These are phyloP conservation scores for Mizuhopecten yessoensis DNA, from an alignment of 1,140 invertebrate species.

Conservation along the genomic window DNA sequence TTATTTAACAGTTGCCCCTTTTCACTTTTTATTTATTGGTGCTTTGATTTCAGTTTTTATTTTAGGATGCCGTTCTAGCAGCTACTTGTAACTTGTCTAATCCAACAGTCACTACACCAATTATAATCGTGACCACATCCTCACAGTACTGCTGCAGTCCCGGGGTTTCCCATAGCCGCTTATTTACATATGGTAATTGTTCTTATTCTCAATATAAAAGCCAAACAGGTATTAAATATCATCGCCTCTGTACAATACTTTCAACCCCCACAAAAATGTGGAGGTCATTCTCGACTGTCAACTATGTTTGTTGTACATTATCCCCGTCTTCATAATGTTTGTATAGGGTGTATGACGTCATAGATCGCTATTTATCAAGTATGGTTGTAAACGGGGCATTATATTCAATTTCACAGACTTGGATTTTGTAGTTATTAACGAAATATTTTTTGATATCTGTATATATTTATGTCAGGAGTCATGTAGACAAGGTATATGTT, in stretches of 20 bases:
- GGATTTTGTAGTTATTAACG: neutral
- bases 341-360: neutral
- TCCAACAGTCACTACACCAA: too few relatives aligned
- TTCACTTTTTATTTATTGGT: too few relatives aligned
- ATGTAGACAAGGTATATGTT: too few relatives aligned
- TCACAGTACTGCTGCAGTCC: too few relatives aligned
- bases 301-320: neutral
- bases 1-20: too few relatives aligned
- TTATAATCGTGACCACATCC: too few relatives aligned
- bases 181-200: slow-evolving; percentile 32
- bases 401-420: neutral
- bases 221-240: neutral
- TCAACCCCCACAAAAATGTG: neutral
- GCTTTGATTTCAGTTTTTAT: too few relatives aligned
- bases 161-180: neutral
- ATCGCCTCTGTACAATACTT: neutral
- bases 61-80: too few relatives aligned
- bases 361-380: neutral
- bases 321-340: neutral
- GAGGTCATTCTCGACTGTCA: neutral
- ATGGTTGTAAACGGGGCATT: neutral
- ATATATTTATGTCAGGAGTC: too few relatives aligned
- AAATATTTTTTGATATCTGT: too few relatives aligned
- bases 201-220: neutral
- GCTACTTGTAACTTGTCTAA: too few relatives aligned